Evolutionary conservation across 2,797 vertebrate genomes (phyloP), one percentile per base, ranked within the genome.

Genomic region (Tauraco hartlaubi): DNA sequence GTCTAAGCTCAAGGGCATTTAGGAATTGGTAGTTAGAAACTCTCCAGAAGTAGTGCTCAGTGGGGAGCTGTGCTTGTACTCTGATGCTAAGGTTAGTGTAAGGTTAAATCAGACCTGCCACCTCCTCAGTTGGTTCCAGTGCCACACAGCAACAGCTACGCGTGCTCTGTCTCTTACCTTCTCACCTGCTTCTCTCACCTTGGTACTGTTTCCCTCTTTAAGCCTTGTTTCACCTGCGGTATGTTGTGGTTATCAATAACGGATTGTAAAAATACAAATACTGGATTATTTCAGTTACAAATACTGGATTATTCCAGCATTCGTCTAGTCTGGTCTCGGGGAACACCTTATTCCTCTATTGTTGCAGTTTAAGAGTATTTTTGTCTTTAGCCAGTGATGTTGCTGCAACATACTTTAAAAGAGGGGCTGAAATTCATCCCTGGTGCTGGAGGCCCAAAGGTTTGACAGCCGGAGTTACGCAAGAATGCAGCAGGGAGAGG

Each of bases 401-500:
- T 85, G 51, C 58, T 44, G 55, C 69, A 64, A 48, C 11, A 12
- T 67, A 4, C 33, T 52, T 75, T 62, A 39, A 76, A 48, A 31
- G 39, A 72, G 13, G 58, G 35, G n/a, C 71, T 81, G 73, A 67
- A 75, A 44, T 69, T 55, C 39, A 5, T 46, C 66, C 39, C 58
- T 69, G 62, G 18, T 51, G 61, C 68, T 71, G 46, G 20, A 46
- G 69, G 13, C 73, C 69, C 67, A 23, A 84, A 31, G 62, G 39
- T 72, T 93, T 62, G 75, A 33, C 63, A 62, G 61, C 26, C 31
- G 22, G 61, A 85, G 74, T 96, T 97, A 92, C 5, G 1, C 77
- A 88, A 86, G 92, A 76, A 64, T 73, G 85, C 88, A 93, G 88
- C 63, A 94, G 55, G 63, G 83, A 90, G 71, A 90, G 74, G 88